Evolutionary conservation across 2,888 invertebrate genomes (phyloP).

Genomic region (Fissipunctia ypsillon): DNA sequence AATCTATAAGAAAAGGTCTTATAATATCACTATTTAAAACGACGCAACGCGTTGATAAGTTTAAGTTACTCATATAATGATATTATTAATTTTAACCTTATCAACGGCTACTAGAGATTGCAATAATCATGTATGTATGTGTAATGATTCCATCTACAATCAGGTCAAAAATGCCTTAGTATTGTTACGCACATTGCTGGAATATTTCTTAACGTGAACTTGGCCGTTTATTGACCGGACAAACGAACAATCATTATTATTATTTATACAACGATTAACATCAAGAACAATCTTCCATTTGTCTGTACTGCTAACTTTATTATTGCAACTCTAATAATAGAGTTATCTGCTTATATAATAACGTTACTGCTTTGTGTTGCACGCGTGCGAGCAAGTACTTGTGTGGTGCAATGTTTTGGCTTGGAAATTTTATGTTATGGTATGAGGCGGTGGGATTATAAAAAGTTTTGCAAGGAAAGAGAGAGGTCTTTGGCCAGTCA

Average conservation of each 20-base stretch:
- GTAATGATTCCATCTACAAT: background rate
- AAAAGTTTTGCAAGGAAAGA: background rate
- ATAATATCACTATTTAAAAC: background rate
- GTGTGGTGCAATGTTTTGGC: conserved; percentile 31
- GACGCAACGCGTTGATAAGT: background rate
- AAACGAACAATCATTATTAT: conserved; percentile 5
- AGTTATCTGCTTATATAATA: conserved; percentile 52
- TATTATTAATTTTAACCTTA: background rate
- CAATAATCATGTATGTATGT: background rate
- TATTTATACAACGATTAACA: conserved; percentile 38
- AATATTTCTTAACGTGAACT: conserved; percentile 47
- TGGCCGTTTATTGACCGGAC: conserved; percentile 22
- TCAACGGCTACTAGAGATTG: background rate
- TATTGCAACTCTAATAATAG: conserved; percentile 49
- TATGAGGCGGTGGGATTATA: background rate
- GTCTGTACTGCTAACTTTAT: conserved; percentile 36
- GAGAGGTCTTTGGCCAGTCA: background rate
- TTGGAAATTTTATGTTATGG: conserved; percentile 12
- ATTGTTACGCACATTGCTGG: conserved; percentile 12
- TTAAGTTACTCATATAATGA: rapidly evolving
- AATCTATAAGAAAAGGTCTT: conserved; percentile 3
- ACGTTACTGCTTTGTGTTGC: conserved; percentile 15
- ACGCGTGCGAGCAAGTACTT: conserved; percentile 3
- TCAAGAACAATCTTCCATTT: conserved; percentile 32
- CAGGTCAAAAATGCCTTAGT: background rate